Conservation (phyloP, 2,888 invertebrate species). For the Pachliopta kotzebuea region DNA sequence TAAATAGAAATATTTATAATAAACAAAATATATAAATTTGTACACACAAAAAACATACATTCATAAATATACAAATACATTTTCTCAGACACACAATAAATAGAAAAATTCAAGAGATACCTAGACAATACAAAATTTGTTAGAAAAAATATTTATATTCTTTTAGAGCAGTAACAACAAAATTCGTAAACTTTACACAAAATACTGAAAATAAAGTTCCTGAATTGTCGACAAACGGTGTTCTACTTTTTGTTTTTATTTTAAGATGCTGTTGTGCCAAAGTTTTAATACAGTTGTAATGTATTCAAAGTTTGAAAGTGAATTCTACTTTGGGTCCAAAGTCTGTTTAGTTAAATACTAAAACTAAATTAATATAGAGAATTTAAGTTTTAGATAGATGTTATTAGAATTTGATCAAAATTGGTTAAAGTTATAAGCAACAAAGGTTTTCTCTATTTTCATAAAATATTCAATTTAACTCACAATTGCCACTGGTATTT, state of each 20-base stretch:
- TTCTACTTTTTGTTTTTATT: constrained; percentile 18
- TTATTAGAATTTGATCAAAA: not conserved
- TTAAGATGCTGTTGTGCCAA: constrained; percentile 10
- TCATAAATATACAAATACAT: too few relatives aligned
- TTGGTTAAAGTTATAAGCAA: too few relatives aligned
- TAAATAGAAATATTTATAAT: too few relatives aligned
- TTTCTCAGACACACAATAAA: too few relatives aligned
- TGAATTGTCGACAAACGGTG: constrained; percentile 16
- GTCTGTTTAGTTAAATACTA: not conserved
- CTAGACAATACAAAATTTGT: too few relatives aligned
- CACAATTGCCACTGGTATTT: too few relatives aligned
- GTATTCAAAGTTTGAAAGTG: constrained; percentile 8
- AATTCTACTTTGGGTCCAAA: not conserved
- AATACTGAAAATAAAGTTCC: constrained; percentile 15
- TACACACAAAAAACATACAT: too few relatives aligned
- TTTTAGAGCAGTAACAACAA: constrained; percentile 2
- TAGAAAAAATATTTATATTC: not conserved
- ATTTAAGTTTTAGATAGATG: not conserved
- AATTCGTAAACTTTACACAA: constrained; percentile 3
- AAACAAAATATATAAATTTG: too few relatives aligned
- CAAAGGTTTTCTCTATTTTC: too few relatives aligned
- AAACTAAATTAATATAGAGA: not conserved
- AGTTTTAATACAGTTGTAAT: constrained; percentile 18
- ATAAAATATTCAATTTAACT: too few relatives aligned
- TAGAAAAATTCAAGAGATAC: too few relatives aligned